Evolutionary conservation across 2,888 invertebrate genomes (phyloP).

Genomic region (Cenopis cana): DNA sequence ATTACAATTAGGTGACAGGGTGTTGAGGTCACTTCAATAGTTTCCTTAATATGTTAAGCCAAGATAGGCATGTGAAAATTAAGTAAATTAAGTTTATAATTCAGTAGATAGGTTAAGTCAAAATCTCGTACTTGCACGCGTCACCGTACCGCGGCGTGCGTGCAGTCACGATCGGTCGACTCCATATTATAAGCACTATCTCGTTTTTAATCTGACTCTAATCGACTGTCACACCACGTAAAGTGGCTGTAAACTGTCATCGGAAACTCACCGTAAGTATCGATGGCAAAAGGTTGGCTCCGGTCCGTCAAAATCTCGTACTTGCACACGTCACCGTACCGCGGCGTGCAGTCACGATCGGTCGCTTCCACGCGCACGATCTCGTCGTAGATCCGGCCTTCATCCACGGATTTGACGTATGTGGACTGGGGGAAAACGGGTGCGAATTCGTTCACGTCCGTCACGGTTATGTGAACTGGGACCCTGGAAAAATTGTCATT

Average conservation of each 20-base stretch:
- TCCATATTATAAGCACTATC: slow-evolving; percentile 95
- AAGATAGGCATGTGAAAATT: too few relatives aligned
- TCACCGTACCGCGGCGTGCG: slow-evolving; percentile 97
- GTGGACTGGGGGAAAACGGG: slow-evolving; percentile 96
- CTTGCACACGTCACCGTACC: slow-evolving; percentile 98
- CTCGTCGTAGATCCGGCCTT: slow-evolving; percentile 95
- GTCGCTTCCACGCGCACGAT: slow-evolving; percentile 96
- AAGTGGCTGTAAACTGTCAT: too few relatives aligned
- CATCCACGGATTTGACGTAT: slow-evolving; percentile 95
- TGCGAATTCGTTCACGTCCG: slow-evolving; percentile 98
- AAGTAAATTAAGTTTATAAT: too few relatives aligned
- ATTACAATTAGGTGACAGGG: too few relatives aligned
- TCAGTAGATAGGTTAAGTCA: too few relatives aligned
- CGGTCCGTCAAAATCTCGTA: slow-evolving; percentile 95
- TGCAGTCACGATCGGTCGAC: slow-evolving; percentile 97
- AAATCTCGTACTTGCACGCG: too few relatives aligned
- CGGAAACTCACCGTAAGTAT: slow-evolving; percentile 92
- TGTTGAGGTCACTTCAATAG: too few relatives aligned
- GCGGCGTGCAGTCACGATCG: slow-evolving; percentile 97
- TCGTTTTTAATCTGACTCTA: slow-evolving; percentile 96
- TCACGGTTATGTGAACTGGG: slow-evolving; percentile 96
- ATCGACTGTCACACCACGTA: too few relatives aligned
- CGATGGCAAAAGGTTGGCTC: slow-evolving; percentile 93
- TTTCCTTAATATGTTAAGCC: too few relatives aligned
- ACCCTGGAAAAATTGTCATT: slow-evolving; percentile 85